phyloP scores from a whole-genome alignment of 2,113 vertebrate species.

The Glaucidium brasilianum region DNA sequence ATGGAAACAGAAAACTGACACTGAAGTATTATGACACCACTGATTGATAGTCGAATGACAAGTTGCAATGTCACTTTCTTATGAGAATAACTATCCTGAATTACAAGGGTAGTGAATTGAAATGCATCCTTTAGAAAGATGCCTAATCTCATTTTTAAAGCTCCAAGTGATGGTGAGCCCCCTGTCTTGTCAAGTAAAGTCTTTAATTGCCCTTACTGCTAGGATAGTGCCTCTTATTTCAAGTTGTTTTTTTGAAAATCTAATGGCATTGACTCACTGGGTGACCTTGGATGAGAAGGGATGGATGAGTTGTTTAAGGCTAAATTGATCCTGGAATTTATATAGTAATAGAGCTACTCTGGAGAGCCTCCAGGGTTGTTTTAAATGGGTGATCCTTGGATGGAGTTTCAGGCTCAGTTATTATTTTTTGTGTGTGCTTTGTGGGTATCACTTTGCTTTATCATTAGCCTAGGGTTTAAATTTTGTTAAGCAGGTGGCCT shows the following conservation, averaged over 20 bases:
- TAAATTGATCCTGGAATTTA: constrained; percentile 52
- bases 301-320: constrained; percentile 28
- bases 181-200: background rate
- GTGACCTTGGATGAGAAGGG: constrained; percentile 41
- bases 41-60: constrained; percentile 46
- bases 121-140: constrained; percentile 37
- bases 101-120: constrained; percentile 47
- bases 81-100: background rate
- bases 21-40: constrained; percentile 32
- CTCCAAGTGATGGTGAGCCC: background rate
- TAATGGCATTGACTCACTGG: background rate
- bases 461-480: background rate
- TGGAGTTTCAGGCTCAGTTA: background rate
- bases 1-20: constrained; percentile 6
- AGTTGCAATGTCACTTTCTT: constrained; percentile 44
- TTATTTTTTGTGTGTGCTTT: background rate
- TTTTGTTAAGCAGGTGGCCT: background rate
- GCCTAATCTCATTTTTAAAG: constrained; percentile 50
- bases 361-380: background rate
- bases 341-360: background rate
- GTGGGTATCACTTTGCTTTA: background rate
- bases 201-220: constrained; percentile 41
- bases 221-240: background rate
- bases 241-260: background rate
- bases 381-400: background rate